phyloP scores from a whole-genome alignment of 2,888 invertebrate genomes.

The Piscicola geometra region DNA sequence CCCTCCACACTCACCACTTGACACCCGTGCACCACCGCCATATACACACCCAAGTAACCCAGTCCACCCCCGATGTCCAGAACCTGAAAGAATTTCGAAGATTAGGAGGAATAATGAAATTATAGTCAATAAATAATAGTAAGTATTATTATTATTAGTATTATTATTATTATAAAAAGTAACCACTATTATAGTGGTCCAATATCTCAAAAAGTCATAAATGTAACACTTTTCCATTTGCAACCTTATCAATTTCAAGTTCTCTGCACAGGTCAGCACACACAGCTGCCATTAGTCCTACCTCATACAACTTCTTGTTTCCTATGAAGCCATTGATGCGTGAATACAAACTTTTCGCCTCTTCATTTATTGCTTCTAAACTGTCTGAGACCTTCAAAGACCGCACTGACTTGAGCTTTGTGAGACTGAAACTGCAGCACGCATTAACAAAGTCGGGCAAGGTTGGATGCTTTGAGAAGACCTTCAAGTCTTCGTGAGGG shows the following conservation, averaged over 20 bases:
- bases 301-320: constrained; percentile 22
- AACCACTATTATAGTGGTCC: too few relatives aligned
- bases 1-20: constrained; percentile 22
- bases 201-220: too few relatives aligned
- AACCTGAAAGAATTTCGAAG: constrained; percentile 9
- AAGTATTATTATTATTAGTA: too few relatives aligned
- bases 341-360: background rate
- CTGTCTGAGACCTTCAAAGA: background rate
- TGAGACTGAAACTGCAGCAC: background rate
- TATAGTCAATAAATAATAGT: background rate
- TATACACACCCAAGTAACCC: constrained; percentile 23
- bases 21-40: constrained; percentile 19
- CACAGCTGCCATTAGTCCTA: background rate
- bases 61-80: constrained; percentile 29
- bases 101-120: background rate
- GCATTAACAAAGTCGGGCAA: background rate
- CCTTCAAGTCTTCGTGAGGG: background rate
- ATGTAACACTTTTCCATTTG: too few relatives aligned
- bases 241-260: constrained; percentile 4
- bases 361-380: background rate
- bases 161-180: too few relatives aligned
- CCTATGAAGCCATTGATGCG: constrained; percentile 23
- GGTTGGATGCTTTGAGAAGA: background rate
- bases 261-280: constrained; percentile 6
- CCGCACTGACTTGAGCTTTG: background rate